Evolutionary conservation across 2,797 vertebrate species (phyloP), one percentile per base, ranked within the genome.

Genomic region (Streptopelia turtur): DNA sequence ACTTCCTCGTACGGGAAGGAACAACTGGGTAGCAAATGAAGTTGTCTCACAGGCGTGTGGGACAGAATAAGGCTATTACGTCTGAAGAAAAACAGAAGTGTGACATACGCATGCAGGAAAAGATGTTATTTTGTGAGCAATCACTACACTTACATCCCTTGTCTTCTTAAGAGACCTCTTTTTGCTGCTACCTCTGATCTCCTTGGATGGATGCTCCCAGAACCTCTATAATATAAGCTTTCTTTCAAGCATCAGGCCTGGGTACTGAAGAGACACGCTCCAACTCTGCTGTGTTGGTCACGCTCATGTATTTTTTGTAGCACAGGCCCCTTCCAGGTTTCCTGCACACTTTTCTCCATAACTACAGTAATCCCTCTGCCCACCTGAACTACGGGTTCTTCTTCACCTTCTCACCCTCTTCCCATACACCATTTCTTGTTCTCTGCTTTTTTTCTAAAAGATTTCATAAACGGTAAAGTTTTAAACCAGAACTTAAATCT

Each of bases 321-420:
- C 28, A 82, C 0, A 0, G 57, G 37, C 5, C 31, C 45, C 39
- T 68, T 56, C 27, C 13, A 1, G 0, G 10, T 23, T 52, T 85
- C 53, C 79, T 30, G 31, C 5, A 27, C 1, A 1, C 11, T 47
- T 23, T 68, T 31, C 53, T 89, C 61, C 4, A 0, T 15, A 50
- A 18, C 47, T 33, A 69, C 16, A 55, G 27, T 11, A 55, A 79
- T 21, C 21, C 13, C 37, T 72, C 64, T 59, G 30, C 24, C 41
- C 59, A 86, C 16, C n/a, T 79, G 55, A 93, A 41, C n/a, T 53
- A 22, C 1, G 15, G 23, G 33, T 11, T 91, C 45, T 33, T 79
- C 57, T 72, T 71, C 21, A 53, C 59, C 27, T 52, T 65, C 84
- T 49, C 84, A 80, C 28, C 18, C 30, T 69, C 31, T 69, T 63